These are phyloP conservation scores for Maccullochella peelii DNA, from an alignment of 2,113 vertebrate genomes.

Conservation along the genomic window DNA sequence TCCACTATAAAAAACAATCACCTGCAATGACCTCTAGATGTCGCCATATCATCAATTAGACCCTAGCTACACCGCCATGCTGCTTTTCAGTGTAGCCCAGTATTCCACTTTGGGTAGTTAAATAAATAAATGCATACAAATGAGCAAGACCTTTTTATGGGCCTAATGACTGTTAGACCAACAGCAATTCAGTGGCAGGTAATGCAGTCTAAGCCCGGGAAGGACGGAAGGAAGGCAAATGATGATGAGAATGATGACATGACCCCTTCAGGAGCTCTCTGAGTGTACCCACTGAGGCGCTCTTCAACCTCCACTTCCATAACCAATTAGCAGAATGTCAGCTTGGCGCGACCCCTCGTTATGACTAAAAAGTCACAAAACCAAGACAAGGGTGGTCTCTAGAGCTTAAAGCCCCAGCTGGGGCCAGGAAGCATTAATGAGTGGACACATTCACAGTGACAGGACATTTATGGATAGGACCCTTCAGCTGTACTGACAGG, in stretches of 20 bases:
- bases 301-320: slow-evolving; percentile 49
- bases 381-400: slow-evolving; percentile 53
- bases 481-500: slow-evolving; percentile 14
- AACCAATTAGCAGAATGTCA: slow-evolving; percentile 82
- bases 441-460: slow-evolving; percentile 34
- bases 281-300: slow-evolving; percentile 53
- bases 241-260: slow-evolving; percentile 48
- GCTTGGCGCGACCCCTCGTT: slow-evolving; percentile 54
- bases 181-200: slow-evolving; percentile 6
- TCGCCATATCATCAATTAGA: slow-evolving; percentile 18
- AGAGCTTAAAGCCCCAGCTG: slow-evolving; percentile 43
- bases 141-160: slow-evolving; percentile 7
- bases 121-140: slow-evolving; percentile 11
- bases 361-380: slow-evolving; percentile 59
- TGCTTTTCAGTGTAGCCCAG: not conserved
- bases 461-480: slow-evolving; percentile 20
- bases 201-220: slow-evolving; percentile 24
- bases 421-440: slow-evolving; percentile 49
- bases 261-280: slow-evolving; percentile 58
- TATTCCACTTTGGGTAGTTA: not conserved
- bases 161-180: slow-evolving; percentile 24
- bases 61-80: not conserved
- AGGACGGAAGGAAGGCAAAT: slow-evolving; percentile 42
- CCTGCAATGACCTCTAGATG: slow-evolving; percentile 27
- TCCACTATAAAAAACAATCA: not conserved